phyloP scores from a whole-genome alignment of 2,113 vertebrate species.

The Gadus chalcogrammus region DNA sequence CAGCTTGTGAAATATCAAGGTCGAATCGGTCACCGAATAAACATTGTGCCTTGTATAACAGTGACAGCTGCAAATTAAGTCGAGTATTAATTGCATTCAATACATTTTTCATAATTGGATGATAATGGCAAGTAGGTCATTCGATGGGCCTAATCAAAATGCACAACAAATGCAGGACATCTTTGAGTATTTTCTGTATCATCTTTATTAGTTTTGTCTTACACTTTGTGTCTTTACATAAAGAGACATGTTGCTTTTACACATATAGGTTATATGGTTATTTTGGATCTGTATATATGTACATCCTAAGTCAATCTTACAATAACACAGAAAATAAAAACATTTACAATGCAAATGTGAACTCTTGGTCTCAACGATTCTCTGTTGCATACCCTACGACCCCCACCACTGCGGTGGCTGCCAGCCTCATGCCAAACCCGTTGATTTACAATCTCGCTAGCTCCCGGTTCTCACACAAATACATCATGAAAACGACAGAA shows the following conservation, averaged over 20 bases:
- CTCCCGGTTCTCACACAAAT: slow-evolving; percentile 29
- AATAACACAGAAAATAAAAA: slow-evolving; percentile 74
- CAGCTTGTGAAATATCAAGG: no score
- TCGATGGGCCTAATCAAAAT: no score
- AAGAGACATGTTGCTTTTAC: slow-evolving; percentile 75
- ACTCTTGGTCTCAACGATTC: slow-evolving; percentile 59
- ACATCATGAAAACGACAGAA: slow-evolving; percentile 15
- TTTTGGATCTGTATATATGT: slow-evolving; percentile 71
- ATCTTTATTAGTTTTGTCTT: slow-evolving; percentile 83
- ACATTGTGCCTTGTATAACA: no score
- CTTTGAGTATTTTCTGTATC: slow-evolving; percentile 68
- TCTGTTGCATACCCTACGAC: slow-evolving; percentile 57
- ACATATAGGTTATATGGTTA: slow-evolving; percentile 75
- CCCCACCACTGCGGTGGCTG: slow-evolving; percentile 43
- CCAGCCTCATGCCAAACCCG: slow-evolving; percentile 38
- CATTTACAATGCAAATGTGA: slow-evolving; percentile 75
- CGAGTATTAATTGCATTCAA: no score
- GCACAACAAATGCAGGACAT: slow-evolving; percentile 14
- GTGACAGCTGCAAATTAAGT: no score
- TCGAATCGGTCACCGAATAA: no score
- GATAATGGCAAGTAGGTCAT: no score
- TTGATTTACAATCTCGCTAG: slow-evolving; percentile 18
- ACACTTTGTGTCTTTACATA: slow-evolving; percentile 79
- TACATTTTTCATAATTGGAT: no score
- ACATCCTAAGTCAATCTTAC: slow-evolving; percentile 76